A percentile compares a stretch with the other conserved stretches of the same genome.
phyloP scores from a whole-genome alignment of 2,797 vertebrate genomes.

The Sorex maritimensis region DNA sequence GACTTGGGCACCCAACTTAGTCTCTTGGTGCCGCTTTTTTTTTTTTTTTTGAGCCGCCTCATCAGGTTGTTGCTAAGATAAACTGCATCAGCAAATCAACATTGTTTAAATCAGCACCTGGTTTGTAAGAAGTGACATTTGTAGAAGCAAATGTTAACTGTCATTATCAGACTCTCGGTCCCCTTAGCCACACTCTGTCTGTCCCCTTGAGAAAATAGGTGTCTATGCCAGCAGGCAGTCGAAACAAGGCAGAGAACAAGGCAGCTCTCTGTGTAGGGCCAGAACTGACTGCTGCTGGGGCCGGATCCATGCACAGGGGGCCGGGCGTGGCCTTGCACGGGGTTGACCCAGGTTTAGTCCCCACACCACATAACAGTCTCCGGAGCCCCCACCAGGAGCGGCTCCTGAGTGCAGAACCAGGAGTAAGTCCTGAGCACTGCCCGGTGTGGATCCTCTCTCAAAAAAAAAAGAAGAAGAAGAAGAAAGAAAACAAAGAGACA shows the following conservation, averaged over 20 bases:
- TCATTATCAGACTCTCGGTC: not conserved
- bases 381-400: too few relatives aligned
- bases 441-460: too few relatives aligned
- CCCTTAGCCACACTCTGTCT: not conserved
- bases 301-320: too few relatives aligned
- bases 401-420: too few relatives aligned
- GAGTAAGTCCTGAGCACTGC: too few relatives aligned
- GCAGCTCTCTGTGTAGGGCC: not conserved
- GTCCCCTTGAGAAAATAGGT: not conserved
- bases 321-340: too few relatives aligned
- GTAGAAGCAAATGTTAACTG: not conserved
- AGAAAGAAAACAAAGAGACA: too few relatives aligned
- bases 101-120: not conserved
- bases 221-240: slow-evolving; percentile 1
- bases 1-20: not conserved
- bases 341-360: too few relatives aligned
- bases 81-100: not conserved
- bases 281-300: not conserved
- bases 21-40: not conserved
- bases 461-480: too few relatives aligned
- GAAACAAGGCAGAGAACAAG: slow-evolving; percentile 17
- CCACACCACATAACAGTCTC: too few relatives aligned
- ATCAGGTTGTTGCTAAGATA: not conserved
- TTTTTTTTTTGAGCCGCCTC: not conserved
- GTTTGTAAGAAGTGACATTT: not conserved